Evolutionary conservation across 2,113 vertebrate genomes (phyloP).

Genomic region (Periophthalmus modestus): DNA sequence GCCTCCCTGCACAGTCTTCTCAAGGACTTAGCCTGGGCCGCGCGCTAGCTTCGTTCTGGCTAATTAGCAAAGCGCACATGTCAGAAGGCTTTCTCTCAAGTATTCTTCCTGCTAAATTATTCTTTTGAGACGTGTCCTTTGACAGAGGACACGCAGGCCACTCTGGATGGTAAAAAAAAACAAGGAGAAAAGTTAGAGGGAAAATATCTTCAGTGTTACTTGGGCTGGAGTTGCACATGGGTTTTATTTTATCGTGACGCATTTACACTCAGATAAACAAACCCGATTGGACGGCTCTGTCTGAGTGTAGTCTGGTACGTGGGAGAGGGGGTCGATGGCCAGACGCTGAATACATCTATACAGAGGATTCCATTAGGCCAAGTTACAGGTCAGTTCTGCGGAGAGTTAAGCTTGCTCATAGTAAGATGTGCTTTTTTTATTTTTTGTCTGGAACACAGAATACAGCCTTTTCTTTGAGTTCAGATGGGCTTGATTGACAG

Average conservation of each 20-base stretch:
- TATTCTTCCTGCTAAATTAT: conserved; percentile 61
- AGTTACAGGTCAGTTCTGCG: too few relatives aligned
- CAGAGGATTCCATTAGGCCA: too few relatives aligned
- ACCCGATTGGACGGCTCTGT: too few relatives aligned
- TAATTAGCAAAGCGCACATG: conserved; percentile 69
- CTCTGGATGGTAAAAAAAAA: conserved; percentile 39
- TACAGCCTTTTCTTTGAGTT: too few relatives aligned
- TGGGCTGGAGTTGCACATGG: background rate
- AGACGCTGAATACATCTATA: too few relatives aligned
- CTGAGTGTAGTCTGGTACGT: too few relatives aligned
- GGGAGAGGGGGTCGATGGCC: too few relatives aligned
- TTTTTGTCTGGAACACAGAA: too few relatives aligned
- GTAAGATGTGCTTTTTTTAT: too few relatives aligned
- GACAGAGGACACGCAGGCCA: conserved; percentile 50
- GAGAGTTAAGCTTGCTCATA: too few relatives aligned
- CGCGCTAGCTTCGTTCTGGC: conserved; percentile 53
- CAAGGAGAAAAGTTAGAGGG: conserved; percentile 11
- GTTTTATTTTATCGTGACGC: background rate
- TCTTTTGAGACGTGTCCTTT: conserved; percentile 58
- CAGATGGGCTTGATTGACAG: too few relatives aligned
- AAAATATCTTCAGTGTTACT: conserved; percentile 15
- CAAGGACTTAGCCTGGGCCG: conserved; percentile 68
- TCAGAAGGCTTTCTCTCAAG: conserved; percentile 58
- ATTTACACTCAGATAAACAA: too few relatives aligned
- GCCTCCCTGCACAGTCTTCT: conserved; percentile 66